phyloP scores from a whole-genome alignment of 2,888 invertebrate species.

The Nephrotoma appendiculata region DNA sequence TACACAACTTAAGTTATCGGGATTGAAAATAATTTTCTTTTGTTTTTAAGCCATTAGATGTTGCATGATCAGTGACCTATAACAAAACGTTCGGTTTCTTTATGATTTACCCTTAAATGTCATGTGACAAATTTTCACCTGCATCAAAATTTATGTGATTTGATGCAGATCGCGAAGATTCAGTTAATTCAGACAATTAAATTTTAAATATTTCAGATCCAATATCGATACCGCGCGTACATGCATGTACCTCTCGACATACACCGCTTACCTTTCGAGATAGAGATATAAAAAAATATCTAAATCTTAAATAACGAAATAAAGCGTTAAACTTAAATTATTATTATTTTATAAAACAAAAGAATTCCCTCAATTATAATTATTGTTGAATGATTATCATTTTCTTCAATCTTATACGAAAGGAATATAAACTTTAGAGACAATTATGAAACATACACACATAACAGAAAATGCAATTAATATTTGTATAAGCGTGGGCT shows the following conservation, averaged over 20 bases:
- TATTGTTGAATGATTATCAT: background rate
- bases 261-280: background rate
- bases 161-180: too few species aligned
- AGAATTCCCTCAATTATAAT: background rate
- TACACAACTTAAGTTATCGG: background rate
- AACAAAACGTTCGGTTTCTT: background rate
- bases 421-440: background rate
- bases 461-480: background rate
- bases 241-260: background rate
- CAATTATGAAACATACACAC: background rate
- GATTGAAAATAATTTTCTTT: background rate
- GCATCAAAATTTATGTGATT: too few species aligned
- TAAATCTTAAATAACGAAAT: background rate
- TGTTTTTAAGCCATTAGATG: background rate
- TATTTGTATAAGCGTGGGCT: background rate
- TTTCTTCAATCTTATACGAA: background rate
- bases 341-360: background rate
- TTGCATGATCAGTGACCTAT: background rate
- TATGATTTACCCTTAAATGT: too few species aligned
- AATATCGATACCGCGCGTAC: background rate
- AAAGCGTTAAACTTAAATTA: background rate
- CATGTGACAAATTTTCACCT: background rate
- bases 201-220: background rate
- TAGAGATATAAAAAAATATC: background rate
- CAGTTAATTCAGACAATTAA: background rate